Conservation (phyloP, 1,140 invertebrate species). For the Drosophila elegans region DNA sequence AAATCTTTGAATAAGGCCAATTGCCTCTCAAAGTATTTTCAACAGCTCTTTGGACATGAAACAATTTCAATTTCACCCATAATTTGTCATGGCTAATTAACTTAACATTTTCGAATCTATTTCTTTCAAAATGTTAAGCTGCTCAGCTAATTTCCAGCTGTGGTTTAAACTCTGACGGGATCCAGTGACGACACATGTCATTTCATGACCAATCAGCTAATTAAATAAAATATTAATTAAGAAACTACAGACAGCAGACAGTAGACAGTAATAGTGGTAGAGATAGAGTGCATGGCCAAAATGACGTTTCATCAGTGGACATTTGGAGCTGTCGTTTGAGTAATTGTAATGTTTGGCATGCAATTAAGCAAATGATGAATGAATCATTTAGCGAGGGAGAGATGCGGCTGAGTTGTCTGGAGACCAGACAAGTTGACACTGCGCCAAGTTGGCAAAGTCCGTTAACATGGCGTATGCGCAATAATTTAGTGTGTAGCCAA, state of each 20-base stretch:
- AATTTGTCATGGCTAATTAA: conserved; percentile 29
- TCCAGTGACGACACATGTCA: conserved; percentile 27
- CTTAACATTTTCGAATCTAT: background rate
- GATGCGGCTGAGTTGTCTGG: conserved; percentile 7
- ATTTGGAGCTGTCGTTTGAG: conserved; percentile 37
- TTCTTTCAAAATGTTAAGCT: conserved; percentile 13
- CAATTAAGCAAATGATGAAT: conserved; percentile 77
- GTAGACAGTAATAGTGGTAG: background rate
- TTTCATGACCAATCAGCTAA: conserved; percentile 62
- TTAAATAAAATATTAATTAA: conserved; percentile 77
- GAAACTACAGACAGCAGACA: conserved; percentile 21
- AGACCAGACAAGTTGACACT: conserved; percentile 49
- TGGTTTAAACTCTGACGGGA: conserved; percentile 29
- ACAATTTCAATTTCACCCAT: background rate
- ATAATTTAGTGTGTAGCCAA: conserved; percentile 54
- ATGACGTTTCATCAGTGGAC: conserved; percentile 12
- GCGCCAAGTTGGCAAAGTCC: conserved; percentile 7
- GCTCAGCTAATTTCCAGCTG: conserved; percentile 26
- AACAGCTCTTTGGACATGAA: background rate
- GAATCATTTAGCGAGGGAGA: conserved; percentile 48
- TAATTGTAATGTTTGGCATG: conserved; percentile 52
- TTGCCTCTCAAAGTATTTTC: background rate
- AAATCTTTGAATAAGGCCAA: too few relatives aligned
- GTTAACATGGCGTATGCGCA: conserved; percentile 63
- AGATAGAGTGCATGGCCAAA: background rate